Percentiles rank a stretch among this genome's conserved stretches.
Evolutionary conservation across 2,888 invertebrate species (phyloP).

Genomic region (Meiosimyza platycephala): DNA sequence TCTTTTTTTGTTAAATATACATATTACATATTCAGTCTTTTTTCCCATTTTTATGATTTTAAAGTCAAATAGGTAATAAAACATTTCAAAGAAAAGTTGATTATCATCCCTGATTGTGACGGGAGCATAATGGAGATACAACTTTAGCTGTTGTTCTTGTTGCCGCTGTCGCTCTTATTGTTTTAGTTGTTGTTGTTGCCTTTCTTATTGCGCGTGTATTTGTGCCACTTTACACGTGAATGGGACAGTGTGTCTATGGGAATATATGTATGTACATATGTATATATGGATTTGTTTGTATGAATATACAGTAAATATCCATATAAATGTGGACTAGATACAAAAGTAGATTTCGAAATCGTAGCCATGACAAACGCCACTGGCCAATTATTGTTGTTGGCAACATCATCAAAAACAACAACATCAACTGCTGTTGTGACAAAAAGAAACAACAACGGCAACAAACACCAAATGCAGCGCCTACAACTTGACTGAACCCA

Average conservation of each 20-base stretch:
- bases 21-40: too few species aligned
- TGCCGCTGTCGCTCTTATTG: slow-evolving; percentile 20
- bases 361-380: background rate
- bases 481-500: slow-evolving; percentile 23
- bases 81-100: too few species aligned
- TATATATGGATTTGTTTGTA: slow-evolving; percentile 21
- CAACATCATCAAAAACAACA: too few species aligned
- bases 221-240: slow-evolving; percentile 17
- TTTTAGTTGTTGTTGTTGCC: slow-evolving; percentile 12
- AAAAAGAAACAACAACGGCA: too few species aligned
- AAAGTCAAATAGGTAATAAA: too few species aligned
- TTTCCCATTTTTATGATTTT: too few species aligned
- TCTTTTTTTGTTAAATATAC: too few species aligned
- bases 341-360: slow-evolving; percentile 23
- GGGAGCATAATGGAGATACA: slow-evolving; percentile 39
- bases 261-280: slow-evolving; percentile 34
- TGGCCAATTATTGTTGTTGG: background rate
- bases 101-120: too few species aligned
- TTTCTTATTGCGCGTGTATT: slow-evolving; percentile 22
- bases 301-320: background rate
- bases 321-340: slow-evolving; percentile 14
- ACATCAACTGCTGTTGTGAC: too few species aligned
- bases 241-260: slow-evolving; percentile 40
- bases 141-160: slow-evolving; percentile 43
- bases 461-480: background rate